Base-by-base conservation (phyloP, 2,888 invertebrate genomes). In the Cephus pygmeus region DNA sequence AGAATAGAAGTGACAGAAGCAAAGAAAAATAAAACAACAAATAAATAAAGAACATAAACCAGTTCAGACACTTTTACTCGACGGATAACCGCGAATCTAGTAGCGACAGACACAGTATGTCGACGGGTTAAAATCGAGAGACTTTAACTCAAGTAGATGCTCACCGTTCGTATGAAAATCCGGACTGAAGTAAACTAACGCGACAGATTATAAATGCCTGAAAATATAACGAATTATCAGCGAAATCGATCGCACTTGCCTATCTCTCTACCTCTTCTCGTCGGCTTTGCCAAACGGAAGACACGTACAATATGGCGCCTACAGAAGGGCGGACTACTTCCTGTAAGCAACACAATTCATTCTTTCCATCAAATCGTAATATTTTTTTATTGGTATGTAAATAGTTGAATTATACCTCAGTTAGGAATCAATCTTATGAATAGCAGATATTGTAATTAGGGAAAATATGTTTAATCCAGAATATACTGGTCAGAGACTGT, bases 291-390 rank as follows among this genome's bases (percentile, higher is more conserved):
- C 81, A 82, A 87, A 80, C 86, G 87, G 87, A 87, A 87, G 83
- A 82, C 81, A 82, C 75, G 80, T 81, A 79, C 85, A 87, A 87
- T 81, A 87, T 87, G 87, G 87, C 87, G 87, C 76, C 75, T 36
- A 34, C 33, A 79, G 76, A 83, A 86, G 87, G 87, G 87, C 86
- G 87, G 87, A 80, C 69, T 80, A 87, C 87, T 87, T 87, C 87
- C 87, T 85, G 86, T 80, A 31, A 33, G 71, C 71, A 34, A 56
- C 23, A 2, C 6, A 56, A 23, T 23, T 56, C 1, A 56, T 56
- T 56, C 23, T 23, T 56, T 56, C 56, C 23, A 56, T 56, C 23
- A 23, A 56, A 23, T 23, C 2, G 9, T 56, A 56, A 23, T 56
- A 56, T 9, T 56, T 23, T 15, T 56, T 56, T 6, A 23, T 56